These are phyloP conservation scores for Nemapogon koenigi DNA, from an alignment of 2,888 invertebrate genomes.

Conservation along the genomic window DNA sequence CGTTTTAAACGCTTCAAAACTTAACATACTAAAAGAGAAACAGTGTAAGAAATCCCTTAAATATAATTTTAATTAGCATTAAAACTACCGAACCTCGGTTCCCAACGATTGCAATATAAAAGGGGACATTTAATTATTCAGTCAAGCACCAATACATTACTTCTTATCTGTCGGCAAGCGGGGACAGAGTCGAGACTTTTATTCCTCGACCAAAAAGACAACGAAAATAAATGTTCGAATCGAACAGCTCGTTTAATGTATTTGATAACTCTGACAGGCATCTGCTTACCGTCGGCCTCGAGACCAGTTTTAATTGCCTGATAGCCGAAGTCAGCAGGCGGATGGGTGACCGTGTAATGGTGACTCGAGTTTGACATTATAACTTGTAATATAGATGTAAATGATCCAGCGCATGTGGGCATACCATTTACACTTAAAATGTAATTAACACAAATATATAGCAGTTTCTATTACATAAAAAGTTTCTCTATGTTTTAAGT, in stretches of 20 bases:
- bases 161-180: conserved; percentile 39
- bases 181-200: conserved; percentile 33
- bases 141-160: conserved; percentile 48
- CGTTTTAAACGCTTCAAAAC: no score
- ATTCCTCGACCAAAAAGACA: conserved; percentile 34
- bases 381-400: neutral
- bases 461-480: no score
- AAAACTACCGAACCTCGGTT: conserved; percentile 6
- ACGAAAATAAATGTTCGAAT: conserved; percentile 46
- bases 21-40: no score
- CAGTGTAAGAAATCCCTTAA: no score
- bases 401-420: no score
- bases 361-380: conserved; percentile 2
- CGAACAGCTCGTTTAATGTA: conserved; percentile 57
- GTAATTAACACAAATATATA: no score
- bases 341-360: conserved; percentile 8
- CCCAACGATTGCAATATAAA: conserved; percentile 28
- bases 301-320: conserved; percentile 54
- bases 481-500: no score
- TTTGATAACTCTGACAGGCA: conserved; percentile 62
- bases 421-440: no score
- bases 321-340: conserved; percentile 37
- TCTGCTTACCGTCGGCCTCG: conserved; percentile 51
- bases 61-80: conserved; percentile 9
- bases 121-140: conserved; percentile 55